phyloP scores from a whole-genome alignment of 2,113 vertebrate genomes.

The Chaenocephalus aceratus region DNA sequence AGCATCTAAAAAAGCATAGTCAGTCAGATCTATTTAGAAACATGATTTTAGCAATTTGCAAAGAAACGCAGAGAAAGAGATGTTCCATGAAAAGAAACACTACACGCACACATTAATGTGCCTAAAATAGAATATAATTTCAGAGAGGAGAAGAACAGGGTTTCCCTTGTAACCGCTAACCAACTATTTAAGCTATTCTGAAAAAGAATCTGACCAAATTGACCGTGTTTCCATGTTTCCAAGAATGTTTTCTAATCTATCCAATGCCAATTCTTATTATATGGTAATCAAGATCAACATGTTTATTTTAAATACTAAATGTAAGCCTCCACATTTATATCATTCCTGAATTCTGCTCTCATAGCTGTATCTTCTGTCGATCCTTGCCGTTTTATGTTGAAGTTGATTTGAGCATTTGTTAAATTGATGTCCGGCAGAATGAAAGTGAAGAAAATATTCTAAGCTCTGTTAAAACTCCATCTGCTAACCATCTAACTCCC shows the following conservation, averaged over 20 bases:
- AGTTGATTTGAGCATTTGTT: constrained; percentile 13
- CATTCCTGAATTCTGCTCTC: constrained; percentile 9
- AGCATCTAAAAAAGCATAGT: constrained; percentile 21
- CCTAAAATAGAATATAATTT: constrained; percentile 68
- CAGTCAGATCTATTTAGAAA: constrained; percentile 36
- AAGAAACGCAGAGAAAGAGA: constrained; percentile 28
- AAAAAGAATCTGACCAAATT: constrained; percentile 62
- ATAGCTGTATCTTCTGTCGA: constrained; percentile 2
- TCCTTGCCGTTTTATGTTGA: constrained; percentile 11
- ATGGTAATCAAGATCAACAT: constrained; percentile 16
- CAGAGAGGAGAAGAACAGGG: constrained; percentile 60
- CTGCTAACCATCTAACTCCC: constrained; percentile 23
- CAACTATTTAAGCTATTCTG: constrained; percentile 72
- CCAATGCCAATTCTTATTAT: constrained; percentile 57
- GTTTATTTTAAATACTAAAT: constrained; percentile 45
- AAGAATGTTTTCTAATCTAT: constrained; percentile 47
- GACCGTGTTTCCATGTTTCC: constrained; percentile 47
- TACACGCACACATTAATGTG: constrained; percentile 56
- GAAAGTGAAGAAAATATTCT: constrained; percentile 37
- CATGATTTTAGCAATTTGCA: constrained; percentile 44
- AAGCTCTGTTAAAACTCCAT: constrained; percentile 20
- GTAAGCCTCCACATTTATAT: constrained; percentile 40
- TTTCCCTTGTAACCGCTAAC: constrained; percentile 65
- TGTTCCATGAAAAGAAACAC: constrained; percentile 59
- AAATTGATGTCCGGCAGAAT: constrained; percentile 23